These are phyloP conservation scores for Dryomyza anilis DNA, from an alignment of 2,888 invertebrate species.

Conservation along the genomic window DNA sequence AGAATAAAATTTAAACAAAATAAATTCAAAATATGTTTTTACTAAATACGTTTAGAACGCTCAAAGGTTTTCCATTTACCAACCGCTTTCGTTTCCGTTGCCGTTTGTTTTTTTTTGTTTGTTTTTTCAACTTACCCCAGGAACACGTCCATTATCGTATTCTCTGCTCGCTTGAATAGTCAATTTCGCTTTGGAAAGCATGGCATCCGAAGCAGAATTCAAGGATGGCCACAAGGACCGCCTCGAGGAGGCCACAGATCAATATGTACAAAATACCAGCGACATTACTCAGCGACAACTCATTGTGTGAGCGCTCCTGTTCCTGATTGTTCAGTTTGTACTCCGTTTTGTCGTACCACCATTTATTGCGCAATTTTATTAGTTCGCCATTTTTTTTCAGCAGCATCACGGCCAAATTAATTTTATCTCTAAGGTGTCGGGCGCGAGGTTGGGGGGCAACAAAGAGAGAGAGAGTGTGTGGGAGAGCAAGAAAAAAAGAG, in stretches of 20 bases:
- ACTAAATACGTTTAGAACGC: too few species aligned
- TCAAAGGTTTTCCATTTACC: too few species aligned
- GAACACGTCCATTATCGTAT: conserved; percentile 76
- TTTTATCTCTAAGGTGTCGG: conserved; percentile 73
- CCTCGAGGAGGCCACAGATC: conserved; percentile 89
- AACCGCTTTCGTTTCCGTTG: too few species aligned
- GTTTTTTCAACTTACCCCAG: conserved; percentile 56
- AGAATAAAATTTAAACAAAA: too few species aligned
- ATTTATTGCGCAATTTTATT: conserved; percentile 87
- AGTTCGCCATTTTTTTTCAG: conserved; percentile 91
- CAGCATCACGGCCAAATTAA: conserved; percentile 89
- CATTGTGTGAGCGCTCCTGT: conserved; percentile 80
- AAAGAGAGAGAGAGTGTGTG: background rate
- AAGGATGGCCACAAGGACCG: conserved; percentile 87
- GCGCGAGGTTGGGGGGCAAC: background rate
- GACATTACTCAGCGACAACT: conserved; percentile 93
- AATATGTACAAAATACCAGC: conserved; percentile 99
- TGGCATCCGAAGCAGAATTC: conserved; percentile 95
- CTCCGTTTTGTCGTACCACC: conserved; percentile 90
- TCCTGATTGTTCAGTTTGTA: conserved; percentile 70
- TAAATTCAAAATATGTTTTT: too few species aligned
- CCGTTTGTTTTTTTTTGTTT: too few species aligned
- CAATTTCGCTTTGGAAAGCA: conserved; percentile 84
- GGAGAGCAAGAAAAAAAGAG: background rate
- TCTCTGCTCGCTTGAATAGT: conserved; percentile 77